Conservation (phyloP, 2,113 vertebrate genomes). For the Neofelis nebulosa region DNA sequence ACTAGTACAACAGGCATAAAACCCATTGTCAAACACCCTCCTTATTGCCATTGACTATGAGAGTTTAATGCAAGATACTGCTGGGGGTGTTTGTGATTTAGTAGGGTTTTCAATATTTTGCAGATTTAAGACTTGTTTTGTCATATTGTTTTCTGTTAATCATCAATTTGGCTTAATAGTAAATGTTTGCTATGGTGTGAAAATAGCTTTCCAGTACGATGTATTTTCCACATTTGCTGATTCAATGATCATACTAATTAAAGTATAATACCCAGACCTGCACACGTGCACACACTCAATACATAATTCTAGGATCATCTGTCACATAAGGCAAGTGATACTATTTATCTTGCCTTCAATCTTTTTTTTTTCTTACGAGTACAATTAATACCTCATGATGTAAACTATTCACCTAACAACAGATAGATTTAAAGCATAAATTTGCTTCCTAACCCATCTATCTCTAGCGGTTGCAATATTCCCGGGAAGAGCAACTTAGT, state of each 20-base stretch:
- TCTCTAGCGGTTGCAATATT: neutral
- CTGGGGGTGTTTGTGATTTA: neutral
- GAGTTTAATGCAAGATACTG: neutral
- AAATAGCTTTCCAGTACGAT: neutral
- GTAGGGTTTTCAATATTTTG: neutral
- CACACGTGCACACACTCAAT: neutral
- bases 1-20: neutral
- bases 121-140: neutral
- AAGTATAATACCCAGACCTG: neutral
- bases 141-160: neutral
- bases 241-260: neutral
- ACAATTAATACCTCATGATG: neutral
- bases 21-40: fast-evolving
- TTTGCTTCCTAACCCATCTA: neutral
- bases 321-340: neutral
- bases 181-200: neutral
- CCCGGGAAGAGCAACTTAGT: neutral
- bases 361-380: neutral
- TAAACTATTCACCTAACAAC: neutral
- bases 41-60: neutral
- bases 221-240: neutral
- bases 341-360: neutral
- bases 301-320: neutral
- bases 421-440: neutral
- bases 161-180: neutral